phyloP scores from a whole-genome alignment of 2,888 invertebrate genomes.

The Hetaerina titia region DNA sequence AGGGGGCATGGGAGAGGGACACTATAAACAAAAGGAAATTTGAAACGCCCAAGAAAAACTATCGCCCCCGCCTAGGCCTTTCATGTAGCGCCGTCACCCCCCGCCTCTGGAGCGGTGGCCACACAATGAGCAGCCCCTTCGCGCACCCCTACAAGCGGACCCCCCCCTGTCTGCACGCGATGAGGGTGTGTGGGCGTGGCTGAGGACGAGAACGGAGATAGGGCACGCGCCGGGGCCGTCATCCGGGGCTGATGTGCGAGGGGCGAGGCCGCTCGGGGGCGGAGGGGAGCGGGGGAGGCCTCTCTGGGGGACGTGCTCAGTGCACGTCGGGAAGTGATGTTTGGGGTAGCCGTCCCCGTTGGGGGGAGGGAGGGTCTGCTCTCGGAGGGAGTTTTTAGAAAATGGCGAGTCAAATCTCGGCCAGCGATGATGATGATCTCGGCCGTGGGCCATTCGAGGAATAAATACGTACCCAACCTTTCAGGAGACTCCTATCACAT shows the following conservation, averaged over 20 bases:
- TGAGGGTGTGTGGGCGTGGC: neutral
- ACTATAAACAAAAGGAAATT: constrained; percentile 18
- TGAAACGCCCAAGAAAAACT: constrained; percentile 18
- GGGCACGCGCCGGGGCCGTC: neutral
- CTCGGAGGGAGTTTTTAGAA: too few relatives aligned
- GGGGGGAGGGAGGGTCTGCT: too few relatives aligned
- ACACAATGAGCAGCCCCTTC: neutral
- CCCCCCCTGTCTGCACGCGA: neutral
- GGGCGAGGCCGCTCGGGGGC: neutral
- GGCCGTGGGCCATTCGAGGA: neutral
- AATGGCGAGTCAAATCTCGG: neutral
- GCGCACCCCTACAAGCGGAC: neutral
- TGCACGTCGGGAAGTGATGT: neutral
- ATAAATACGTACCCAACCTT: neutral
- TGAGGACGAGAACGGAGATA: neutral
- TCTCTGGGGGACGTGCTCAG: neutral
- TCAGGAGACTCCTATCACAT: neutral
- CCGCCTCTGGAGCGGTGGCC: neutral
- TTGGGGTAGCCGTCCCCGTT: neutral
- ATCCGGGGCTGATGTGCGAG: neutral
- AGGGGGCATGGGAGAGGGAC: neutral
- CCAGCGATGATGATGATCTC: neutral
- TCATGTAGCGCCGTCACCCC: neutral
- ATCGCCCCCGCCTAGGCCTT: neutral
- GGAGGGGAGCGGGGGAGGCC: neutral